A percentile compares a stretch with the other conserved stretches of the same genome.
Evolutionary conservation across 1,140 invertebrate species (phyloP).

Genomic region (Babylonia areolata): DNA sequence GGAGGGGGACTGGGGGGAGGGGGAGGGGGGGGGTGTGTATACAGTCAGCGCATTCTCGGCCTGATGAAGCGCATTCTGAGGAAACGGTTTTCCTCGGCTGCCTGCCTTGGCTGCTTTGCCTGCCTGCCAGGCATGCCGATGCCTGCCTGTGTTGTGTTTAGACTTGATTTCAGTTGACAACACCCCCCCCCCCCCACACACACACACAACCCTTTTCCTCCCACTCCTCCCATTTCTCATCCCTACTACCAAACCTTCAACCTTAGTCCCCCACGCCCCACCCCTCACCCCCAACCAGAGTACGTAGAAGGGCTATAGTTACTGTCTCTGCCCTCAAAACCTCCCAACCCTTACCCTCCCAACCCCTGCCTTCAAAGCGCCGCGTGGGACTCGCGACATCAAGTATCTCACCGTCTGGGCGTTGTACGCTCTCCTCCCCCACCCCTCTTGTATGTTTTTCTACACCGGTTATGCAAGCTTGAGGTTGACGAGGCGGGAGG

Average conservation of each 20-base stretch:
- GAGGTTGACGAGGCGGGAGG: background rate
- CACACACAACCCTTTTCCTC: background rate
- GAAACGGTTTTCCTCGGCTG: background rate
- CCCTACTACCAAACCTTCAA: no score
- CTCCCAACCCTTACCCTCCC: no score
- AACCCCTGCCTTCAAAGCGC: no score
- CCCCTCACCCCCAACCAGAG: no score
- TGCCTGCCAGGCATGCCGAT: background rate
- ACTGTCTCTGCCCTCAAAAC: no score
- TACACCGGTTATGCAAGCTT: no score
- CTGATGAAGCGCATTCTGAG: background rate
- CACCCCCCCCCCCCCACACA: background rate
- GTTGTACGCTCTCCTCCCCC: no score
- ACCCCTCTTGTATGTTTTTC: background rate
- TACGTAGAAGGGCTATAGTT: no score
- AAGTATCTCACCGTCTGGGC: background rate
- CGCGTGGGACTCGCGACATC: background rate
- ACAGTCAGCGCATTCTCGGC: background rate
- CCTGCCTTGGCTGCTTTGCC: background rate
- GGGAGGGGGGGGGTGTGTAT: background rate
- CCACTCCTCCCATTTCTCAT: background rate
- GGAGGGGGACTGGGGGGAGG: background rate
- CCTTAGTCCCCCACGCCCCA: no score
- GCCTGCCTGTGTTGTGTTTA: constrained; percentile 15
- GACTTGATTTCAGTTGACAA: constrained; percentile 21